Conservation (phyloP, 2,113 vertebrate species). For the Lepidothrix coronata region DNA sequence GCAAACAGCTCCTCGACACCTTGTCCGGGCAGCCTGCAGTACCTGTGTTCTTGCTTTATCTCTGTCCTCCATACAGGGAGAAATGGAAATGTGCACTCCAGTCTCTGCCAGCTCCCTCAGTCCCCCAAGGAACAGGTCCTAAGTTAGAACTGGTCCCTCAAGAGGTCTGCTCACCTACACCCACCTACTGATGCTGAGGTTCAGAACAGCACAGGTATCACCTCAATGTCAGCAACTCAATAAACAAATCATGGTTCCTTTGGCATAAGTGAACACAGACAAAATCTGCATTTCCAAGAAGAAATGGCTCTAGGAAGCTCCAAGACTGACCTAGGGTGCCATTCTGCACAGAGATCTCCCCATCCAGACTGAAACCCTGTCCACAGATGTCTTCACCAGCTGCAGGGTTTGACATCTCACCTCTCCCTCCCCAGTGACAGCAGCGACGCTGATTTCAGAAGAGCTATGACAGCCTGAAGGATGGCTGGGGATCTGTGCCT, state of each 20-base stretch:
- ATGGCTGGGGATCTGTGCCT: not conserved
- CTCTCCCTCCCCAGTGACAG: not conserved
- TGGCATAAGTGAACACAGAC: not conserved
- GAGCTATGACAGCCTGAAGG: not conserved
- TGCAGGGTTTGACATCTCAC: too few relatives aligned
- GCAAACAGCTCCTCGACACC: not conserved
- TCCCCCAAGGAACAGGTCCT: not conserved
- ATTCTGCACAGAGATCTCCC: not conserved
- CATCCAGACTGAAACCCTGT: not conserved
- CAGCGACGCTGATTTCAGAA: fast-evolving
- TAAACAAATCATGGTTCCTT: not conserved
- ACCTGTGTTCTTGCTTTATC: not conserved
- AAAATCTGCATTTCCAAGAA: not conserved
- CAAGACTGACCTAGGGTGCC: not conserved
- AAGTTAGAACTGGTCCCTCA: not conserved
- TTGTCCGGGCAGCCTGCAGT: not conserved
- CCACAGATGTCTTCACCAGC: fast-evolving
- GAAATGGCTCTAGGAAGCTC: not conserved
- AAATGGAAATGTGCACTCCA: not conserved
- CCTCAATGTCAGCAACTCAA: not conserved
- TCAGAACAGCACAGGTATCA: fast-evolving
- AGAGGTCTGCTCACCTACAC: not conserved
- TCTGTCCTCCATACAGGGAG: not conserved
- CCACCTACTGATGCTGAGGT: fast-evolving
- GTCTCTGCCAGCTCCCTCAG: not conserved